These are phyloP conservation scores for Diglossa cyanea DNA, from an alignment of 2,797 vertebrate species.

Conservation along the genomic window DNA sequence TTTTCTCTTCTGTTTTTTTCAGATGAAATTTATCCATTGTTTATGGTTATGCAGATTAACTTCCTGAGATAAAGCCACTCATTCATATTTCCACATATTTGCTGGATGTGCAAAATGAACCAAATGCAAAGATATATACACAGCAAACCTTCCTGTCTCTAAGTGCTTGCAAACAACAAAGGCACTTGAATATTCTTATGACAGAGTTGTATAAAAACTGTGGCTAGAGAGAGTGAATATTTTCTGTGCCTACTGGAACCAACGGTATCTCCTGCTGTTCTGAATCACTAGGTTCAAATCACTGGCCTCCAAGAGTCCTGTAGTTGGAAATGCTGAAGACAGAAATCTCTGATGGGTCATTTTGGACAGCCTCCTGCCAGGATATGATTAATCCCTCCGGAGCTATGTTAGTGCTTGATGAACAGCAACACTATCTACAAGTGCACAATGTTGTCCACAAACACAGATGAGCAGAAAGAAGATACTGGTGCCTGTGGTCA, in stretches of 20 bases:
- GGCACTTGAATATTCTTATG: constrained; percentile 1
- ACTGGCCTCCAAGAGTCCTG: neutral
- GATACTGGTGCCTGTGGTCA: neutral
- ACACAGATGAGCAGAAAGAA: neutral
- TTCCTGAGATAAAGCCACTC: neutral
- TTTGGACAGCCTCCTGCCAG: constrained; percentile 41
- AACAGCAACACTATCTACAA: neutral
- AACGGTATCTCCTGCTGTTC: constrained; percentile 12
- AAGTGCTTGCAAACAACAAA: neutral
- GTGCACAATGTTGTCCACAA: neutral
- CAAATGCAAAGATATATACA: neutral
- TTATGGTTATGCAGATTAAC: neutral
- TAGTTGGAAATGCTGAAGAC: neutral
- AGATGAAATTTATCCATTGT: neutral
- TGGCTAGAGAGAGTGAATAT: neutral
- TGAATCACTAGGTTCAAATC: constrained; percentile 42
- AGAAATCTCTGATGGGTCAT: constrained; percentile 25
- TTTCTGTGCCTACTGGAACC: constrained; percentile 11
- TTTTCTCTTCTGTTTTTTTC: neutral
- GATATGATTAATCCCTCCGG: neutral
- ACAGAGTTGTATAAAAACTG: neutral
- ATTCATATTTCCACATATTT: neutral
- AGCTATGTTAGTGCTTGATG: neutral
- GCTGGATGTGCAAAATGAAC: neutral
- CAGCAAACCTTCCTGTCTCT: neutral